Base-by-base conservation (phyloP, 1,140 invertebrate species). In the Elymnias hypermnestra region DNA sequence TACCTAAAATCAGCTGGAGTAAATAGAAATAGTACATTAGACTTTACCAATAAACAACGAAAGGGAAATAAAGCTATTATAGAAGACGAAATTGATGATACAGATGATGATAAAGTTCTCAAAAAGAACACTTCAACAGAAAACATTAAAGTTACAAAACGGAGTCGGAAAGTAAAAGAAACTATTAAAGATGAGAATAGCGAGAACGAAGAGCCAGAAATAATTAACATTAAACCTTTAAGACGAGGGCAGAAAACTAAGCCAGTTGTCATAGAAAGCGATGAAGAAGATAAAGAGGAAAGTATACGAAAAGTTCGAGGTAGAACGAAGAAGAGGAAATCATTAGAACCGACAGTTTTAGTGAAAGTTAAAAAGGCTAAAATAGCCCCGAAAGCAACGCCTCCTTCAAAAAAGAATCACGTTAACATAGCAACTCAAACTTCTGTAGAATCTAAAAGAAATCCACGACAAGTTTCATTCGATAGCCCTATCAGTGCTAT, bases 361-460 rank as follows among this genome's bases (percentile, higher is more conserved):
- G 63, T 75, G 1, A 83, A 72, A 53, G 63, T 79, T 3, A 85
- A 79, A 26, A 83, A 72, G 29, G 68, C 71, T 2, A 74, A 61
- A 48, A 39, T 79, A 29, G 53, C 63, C 0, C 72, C 76, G 0
- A 69, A 58, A 58, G 62, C 63, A 4, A 85, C 78, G 0, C 78
- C 81, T 0, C 76, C 76, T 0, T 65, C 61, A 0, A 84, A 82
- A 37, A 66, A 65, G 15, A 79, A 83, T 17, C 74, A 81, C 44
- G 51, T 37, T 0, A 83, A 77, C 8, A 83, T 65, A 0, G 65
- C 71, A 0, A 85, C 78, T 3, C 82, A 85, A 28, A 82, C 78
- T 0, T 79, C 74, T 1, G 29, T 35, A 5, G 64, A 72, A 50
- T 15, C 21, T 0, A 70, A 57, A 39, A 46, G 63, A 0, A 77